Percentiles rank a stretch among this genome's conserved stretches.
Evolutionary conservation across 2,113 vertebrate genomes (phyloP).

Genomic region (Melierax canorus): DNA sequence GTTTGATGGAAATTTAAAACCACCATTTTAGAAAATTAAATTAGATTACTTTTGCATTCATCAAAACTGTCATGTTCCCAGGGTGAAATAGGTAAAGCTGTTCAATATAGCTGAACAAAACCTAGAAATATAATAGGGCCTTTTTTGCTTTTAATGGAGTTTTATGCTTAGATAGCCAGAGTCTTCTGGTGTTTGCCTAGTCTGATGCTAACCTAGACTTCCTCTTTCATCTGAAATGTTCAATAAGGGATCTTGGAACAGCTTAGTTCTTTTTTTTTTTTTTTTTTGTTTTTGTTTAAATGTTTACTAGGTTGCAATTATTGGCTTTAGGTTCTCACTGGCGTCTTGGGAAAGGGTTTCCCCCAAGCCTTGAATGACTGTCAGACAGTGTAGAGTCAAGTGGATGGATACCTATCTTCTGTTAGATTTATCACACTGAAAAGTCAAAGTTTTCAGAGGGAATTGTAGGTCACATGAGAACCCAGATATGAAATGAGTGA

Average conservation of each 20-base stretch:
- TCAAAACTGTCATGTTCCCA: neutral
- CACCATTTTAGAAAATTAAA: neutral
- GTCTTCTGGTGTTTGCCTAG: neutral
- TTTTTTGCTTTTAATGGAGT: neutral
- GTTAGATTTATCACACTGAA: neutral
- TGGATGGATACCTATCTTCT: neutral
- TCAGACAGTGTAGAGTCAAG: neutral
- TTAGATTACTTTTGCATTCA: neutral
- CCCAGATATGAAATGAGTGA: neutral
- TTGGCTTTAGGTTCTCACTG: neutral
- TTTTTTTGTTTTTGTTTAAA: no score
- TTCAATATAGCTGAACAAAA: neutral
- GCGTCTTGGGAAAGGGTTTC: neutral
- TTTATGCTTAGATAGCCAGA: neutral
- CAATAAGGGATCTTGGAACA: neutral
- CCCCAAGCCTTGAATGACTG: neutral
- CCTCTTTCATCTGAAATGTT: neutral
- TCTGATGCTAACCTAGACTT: neutral
- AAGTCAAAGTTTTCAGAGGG: neutral
- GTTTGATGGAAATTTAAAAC: neutral
- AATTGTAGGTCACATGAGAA: neutral
- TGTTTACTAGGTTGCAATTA: neutral
- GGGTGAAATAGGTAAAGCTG: neutral
- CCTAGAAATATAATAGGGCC: neutral
- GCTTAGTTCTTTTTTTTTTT: neutral